Base-by-base conservation (phyloP, 2,888 invertebrate genomes). In the Ectemnius lituratus region DNA sequence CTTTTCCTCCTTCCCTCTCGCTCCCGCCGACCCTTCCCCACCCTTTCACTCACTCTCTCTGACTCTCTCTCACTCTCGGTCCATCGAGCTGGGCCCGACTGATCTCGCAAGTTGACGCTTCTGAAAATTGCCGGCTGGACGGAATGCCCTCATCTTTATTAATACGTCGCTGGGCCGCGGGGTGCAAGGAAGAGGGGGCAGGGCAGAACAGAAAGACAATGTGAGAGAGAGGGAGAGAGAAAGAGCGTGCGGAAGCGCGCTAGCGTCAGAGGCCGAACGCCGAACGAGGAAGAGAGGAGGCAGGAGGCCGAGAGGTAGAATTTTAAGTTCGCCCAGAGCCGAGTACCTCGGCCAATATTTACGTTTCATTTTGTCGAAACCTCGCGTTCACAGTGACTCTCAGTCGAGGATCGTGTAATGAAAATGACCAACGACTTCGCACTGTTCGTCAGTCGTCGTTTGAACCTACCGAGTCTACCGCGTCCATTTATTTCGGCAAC, bases 111-210 rank as follows among this genome's bases (percentile, higher is more conserved):
- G 76, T 82, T 80, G 72, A 63, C 72, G 72, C 62, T 71, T 78
- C 65, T 62, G 61, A 79, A 81, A 80, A 70, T 73, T 76, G 80
- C 81, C 80, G 80, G 81, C 73, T 83, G 81, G 78, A 79, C 76
- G 75, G 74, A 83, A 85, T 83, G 78, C 78, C 78, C 84, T 86
- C 86, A 87, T 87, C 86, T 86, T 87, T 87, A 87, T 88, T 87
- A 87, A 88, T 86, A 85, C 79, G 76, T 72, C 75, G 66, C 73
- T 62, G 57, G 59, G n/a, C 56, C 23, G 61, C 56, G 28, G 65
- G 46, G 16, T 52, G 16, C n/a, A 16, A n/a, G 52, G 16, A 4
- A 52, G 4, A 52, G 52, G 4, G 52, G 16, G 16, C 16, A 14
- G 52, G 16, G 5, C 16, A 52, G 16, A 52, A 52, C 8, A 52